These are phyloP conservation scores for Carpatolechia fugitivella DNA, from an alignment of 2,888 invertebrate genomes.

Conservation along the genomic window DNA sequence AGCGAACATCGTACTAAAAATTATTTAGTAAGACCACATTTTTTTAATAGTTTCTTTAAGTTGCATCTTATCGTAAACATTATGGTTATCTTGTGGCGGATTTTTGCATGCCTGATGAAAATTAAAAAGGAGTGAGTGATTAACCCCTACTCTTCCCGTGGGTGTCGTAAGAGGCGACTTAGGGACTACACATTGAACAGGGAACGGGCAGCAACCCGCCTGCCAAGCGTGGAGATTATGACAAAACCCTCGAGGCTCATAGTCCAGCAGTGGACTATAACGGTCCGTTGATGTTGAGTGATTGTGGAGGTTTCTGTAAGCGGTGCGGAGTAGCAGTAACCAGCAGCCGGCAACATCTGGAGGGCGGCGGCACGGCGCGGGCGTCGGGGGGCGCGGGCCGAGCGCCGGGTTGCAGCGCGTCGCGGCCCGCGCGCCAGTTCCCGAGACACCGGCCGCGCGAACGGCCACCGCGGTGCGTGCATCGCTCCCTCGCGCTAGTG, in stretches of 20 bases:
- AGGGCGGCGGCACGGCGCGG: conserved; percentile 58
- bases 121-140: neutral
- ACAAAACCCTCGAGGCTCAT: too few species aligned
- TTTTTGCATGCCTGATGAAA: neutral
- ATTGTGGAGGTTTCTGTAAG: conserved; percentile 54
- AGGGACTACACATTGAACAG: too few species aligned
- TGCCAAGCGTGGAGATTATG: too few species aligned
- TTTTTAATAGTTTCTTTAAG: too few species aligned
- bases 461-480: conserved; percentile 48
- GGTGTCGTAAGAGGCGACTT: too few species aligned
- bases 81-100: neutral
- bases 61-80: neutral
- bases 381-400: conserved; percentile 51
- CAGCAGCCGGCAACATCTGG: conserved; percentile 55
- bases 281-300: too few species aligned
- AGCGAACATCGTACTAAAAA: too few species aligned
- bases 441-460: conserved; percentile 76
- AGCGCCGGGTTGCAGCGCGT: conserved; percentile 53
- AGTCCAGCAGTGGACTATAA: too few species aligned
- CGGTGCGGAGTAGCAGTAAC: conserved; percentile 26
- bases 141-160: too few species aligned
- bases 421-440: conserved; percentile 73
- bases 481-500: conserved; percentile 32
- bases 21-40: too few species aligned
- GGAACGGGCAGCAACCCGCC: too few species aligned